Conservation (phyloP, 2,113 vertebrate species). For the Recurvirostra avosetta region DNA sequence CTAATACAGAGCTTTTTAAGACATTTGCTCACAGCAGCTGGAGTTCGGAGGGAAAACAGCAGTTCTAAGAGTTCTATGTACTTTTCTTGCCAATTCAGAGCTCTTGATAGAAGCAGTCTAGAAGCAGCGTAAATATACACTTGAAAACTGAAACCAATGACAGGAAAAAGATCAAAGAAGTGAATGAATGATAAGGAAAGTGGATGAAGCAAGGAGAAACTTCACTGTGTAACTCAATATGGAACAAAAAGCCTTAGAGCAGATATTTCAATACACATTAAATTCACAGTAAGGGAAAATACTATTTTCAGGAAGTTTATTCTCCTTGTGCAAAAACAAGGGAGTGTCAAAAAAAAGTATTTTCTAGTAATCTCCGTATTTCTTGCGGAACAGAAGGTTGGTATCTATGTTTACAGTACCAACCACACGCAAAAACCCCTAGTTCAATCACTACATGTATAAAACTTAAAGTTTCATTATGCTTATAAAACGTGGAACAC, state of each 20-base stretch:
- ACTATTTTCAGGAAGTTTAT: conserved; percentile 19
- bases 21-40: conserved; percentile 44
- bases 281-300: neutral
- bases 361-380: neutral
- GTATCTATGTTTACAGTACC: neutral
- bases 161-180: conserved; percentile 65
- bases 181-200: conserved; percentile 50
- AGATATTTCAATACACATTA: conserved; percentile 9
- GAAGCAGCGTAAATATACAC: conserved; percentile 59
- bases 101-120: conserved; percentile 47
- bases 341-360: neutral
- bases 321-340: conserved; percentile 7
- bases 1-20: conserved; percentile 41
- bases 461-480: neutral
- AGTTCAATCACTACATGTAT: neutral
- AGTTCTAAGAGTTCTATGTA: conserved; percentile 50
- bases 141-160: conserved; percentile 68
- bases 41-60: conserved; percentile 21
- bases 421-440: neutral
- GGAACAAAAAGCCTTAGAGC: conserved; percentile 4
- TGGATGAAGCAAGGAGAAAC: conserved; percentile 56
- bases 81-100: conserved; percentile 57
- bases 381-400: neutral
- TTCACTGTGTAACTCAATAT: conserved; percentile 28
- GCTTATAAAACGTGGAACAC: neutral